Evolutionary conservation across 2,113 vertebrate species (phyloP), one percentile per base, ranked within the genome.

Genomic region (Gopherus evgoodei): DNA sequence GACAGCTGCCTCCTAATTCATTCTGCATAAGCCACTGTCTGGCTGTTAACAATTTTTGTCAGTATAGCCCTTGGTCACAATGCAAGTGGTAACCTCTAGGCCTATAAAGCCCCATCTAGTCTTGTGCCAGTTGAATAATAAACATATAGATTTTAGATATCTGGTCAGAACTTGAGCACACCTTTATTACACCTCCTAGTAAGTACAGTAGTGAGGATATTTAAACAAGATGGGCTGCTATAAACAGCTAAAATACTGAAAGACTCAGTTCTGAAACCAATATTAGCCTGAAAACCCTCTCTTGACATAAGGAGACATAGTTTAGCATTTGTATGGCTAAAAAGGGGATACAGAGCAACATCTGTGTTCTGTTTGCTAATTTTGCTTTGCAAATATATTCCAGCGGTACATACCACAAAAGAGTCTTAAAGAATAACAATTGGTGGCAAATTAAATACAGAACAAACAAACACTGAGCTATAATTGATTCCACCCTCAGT

Each of bases 281-380:
- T 83, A 90, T 2, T 54, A 94, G 91, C 88, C 65, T 86, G 90
- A 86, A 93, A 92, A 96, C 62, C 62, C 49, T 87, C 91, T 95
- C 81, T 83, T 95, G 95, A 88, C 95, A 91, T 94, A 92, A 93
- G 92, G 54, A 91, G 81, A 95, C 87, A 93, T 95, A 95, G 94
- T 94, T 96, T 95, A 85, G 90, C 78, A 93, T 92, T 96, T 90
- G 86, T 94, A 90, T 81, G 47, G 84, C 81, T 97, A 93, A 95
- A 93, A 96, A 84, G 90, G 91, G 90, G 95, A 92, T 83, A 86
- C 90, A 94, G 83, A 95, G 79, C 53, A 93, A 95, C 96, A 97
- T 97, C 95, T 96, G 96, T 87, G 83, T 94, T 80, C 79, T 92
- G 83, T 97, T 95, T 93, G 90, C 79, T 95, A 91, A 96, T 96